phyloP scores from a whole-genome alignment of 2,888 invertebrate genomes.

The Margaritifera margaritifera region DNA sequence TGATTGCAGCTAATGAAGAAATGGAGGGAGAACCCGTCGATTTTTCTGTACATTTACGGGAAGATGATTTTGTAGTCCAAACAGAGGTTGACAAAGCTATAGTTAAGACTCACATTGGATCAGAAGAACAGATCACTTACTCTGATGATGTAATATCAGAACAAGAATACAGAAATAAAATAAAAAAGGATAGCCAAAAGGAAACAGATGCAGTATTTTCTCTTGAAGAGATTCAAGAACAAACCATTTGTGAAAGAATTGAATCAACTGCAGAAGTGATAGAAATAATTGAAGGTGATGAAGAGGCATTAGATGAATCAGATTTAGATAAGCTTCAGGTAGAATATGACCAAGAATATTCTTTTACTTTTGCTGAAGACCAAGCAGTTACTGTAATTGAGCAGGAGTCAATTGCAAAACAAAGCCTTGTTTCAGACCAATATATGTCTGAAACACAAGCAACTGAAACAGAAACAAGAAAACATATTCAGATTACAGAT shows the following conservation, averaged over 20 bases:
- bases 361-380: conserved; percentile 16
- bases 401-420: conserved; percentile 17
- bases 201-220: conserved; percentile 10
- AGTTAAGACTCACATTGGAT: neutral
- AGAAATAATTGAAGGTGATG: conserved; percentile 44
- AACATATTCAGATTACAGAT: conserved; percentile 4
- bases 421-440: conserved; percentile 17
- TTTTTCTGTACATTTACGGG: conserved; percentile 35
- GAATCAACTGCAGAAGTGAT: conserved; percentile 34
- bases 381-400: neutral
- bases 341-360: conserved; percentile 20
- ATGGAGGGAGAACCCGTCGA: conserved; percentile 47
- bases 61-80: conserved; percentile 24
- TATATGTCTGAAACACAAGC: too few species aligned
- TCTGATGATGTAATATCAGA: conserved; percentile 1
- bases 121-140: neutral
- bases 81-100: conserved; percentile 13
- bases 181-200: conserved; percentile 4
- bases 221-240: conserved; percentile 20
- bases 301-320: conserved; percentile 20
- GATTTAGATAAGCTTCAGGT: conserved; percentile 15
- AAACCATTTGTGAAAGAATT: neutral
- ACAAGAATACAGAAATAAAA: neutral
- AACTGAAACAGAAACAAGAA: neutral
- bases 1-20: conserved; percentile 52